These are phyloP conservation scores for Peromyscus leucopus DNA, from an alignment of 2,113 vertebrate species.

Conservation along the genomic window DNA sequence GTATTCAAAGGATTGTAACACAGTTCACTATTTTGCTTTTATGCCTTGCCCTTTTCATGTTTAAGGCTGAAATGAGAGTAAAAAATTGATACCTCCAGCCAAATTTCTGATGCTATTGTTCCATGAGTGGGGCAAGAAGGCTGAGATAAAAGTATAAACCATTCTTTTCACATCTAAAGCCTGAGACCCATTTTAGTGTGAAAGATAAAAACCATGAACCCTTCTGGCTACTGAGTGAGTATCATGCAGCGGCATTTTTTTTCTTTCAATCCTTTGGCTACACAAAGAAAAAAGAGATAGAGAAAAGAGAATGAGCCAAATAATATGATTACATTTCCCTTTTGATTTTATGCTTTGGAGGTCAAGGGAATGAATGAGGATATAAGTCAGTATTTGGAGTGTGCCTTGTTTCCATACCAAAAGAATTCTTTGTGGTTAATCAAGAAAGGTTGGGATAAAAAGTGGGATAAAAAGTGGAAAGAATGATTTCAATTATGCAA, in stretches of 20 bases:
- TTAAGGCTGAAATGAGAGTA: slow-evolving; percentile 42
- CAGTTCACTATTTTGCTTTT: neutral
- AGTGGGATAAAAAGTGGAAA: neutral
- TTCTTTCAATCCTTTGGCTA: slow-evolving; percentile 20
- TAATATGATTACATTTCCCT: slow-evolving; percentile 34
- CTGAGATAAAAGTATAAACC: slow-evolving; percentile 52
- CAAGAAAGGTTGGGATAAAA: neutral
- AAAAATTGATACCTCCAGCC: neutral
- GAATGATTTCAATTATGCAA: neutral
- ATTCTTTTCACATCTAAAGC: slow-evolving; percentile 54
- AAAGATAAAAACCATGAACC: slow-evolving; percentile 21
- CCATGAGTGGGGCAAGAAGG: neutral
- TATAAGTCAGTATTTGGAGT: neutral
- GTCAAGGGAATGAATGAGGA: neutral
- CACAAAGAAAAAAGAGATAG: neutral
- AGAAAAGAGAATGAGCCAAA: neutral
- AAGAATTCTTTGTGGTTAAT: neutral
- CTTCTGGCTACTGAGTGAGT: neutral
- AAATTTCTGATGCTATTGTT: slow-evolving; percentile 45
- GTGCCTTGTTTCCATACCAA: neutral
- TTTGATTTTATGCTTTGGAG: slow-evolving; percentile 30
- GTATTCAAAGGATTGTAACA: neutral
- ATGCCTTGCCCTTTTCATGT: neutral
- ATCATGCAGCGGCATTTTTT: slow-evolving; percentile 30
- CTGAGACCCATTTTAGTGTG: neutral